A percentile compares a stretch with the other conserved stretches of the same genome.
phyloP scores from a whole-genome alignment of 2,113 vertebrate genomes.

The Ceratotherium simum region DNA sequence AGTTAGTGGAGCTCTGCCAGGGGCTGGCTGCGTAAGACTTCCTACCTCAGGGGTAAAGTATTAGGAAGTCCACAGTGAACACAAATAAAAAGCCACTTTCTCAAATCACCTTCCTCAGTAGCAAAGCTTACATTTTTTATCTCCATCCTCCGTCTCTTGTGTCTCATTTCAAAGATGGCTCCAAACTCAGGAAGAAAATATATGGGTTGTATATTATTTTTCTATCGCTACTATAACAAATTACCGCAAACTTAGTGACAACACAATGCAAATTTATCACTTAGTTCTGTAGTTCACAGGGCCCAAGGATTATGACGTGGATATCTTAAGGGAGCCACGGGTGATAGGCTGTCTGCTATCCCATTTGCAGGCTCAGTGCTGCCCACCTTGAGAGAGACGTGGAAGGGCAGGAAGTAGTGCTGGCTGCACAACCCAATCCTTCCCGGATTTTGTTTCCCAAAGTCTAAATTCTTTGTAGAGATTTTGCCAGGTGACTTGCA shows the following conservation, averaged over 20 bases:
- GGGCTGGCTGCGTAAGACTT: neutral
- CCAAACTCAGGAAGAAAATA: neutral
- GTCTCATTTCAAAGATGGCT: neutral
- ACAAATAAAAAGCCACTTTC: neutral
- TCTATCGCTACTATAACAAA: neutral
- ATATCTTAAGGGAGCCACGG: neutral
- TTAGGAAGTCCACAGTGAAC: neutral
- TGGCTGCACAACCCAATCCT: neutral
- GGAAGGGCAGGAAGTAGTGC: neutral
- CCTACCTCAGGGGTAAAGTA: neutral
- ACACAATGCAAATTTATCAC: neutral
- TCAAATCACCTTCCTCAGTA: neutral
- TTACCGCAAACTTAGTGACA: neutral
- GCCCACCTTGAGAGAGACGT: neutral
- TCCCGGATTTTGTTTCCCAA: neutral
- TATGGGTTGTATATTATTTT: neutral
- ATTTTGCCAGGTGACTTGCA: neutral
- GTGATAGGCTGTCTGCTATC: fast-evolving
- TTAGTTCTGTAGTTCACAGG: neutral
- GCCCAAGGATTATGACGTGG: neutral
- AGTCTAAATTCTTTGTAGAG: neutral
- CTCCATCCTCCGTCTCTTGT: neutral
- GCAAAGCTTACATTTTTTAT: neutral
- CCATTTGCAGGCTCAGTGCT: neutral
- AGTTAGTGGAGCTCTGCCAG: neutral